Evolutionary conservation across 2,797 vertebrate species (phyloP).

Genomic region (Uromys caudimaculatus): DNA sequence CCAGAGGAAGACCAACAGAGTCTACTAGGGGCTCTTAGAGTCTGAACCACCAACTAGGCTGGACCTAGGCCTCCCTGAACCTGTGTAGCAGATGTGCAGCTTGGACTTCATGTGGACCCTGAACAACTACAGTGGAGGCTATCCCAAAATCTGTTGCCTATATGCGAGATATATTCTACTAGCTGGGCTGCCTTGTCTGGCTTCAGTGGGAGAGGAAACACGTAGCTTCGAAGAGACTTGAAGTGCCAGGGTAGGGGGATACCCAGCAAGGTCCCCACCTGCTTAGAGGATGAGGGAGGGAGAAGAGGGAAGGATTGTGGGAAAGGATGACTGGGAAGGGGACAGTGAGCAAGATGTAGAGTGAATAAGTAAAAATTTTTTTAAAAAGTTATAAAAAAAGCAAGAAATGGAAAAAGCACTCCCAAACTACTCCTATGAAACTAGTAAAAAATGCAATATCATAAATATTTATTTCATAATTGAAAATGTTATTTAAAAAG

Average conservation of each 20-base stretch:
- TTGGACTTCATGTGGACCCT: not conserved
- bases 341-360: not conserved
- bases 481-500: slow-evolving; percentile 4
- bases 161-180: not conserved
- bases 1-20: not conserved
- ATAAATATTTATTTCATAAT: not conserved
- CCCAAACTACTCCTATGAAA: not conserved
- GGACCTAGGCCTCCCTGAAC: not conserved
- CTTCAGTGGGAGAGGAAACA: too few relatives aligned
- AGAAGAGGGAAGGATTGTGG: not conserved
- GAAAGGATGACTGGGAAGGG: not conserved
- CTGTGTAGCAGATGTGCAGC: not conserved
- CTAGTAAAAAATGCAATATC: not conserved
- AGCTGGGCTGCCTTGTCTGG: not conserved
- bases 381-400: not conserved
- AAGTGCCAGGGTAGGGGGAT: not conserved
- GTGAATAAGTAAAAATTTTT: not conserved
- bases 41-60: not conserved
- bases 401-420: not conserved
- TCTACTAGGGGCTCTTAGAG: not conserved
- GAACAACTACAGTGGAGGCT: not conserved
- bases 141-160: not conserved
- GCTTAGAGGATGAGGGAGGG: not conserved
- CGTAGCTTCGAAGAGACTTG: not conserved
- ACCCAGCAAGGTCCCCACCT: not conserved